A percentile compares a stretch with the other conserved stretches of the same genome.
Conservation (phyloP, 2,888 invertebrate genomes). For the Scaptodrosophila latifasciaeformis region DNA sequence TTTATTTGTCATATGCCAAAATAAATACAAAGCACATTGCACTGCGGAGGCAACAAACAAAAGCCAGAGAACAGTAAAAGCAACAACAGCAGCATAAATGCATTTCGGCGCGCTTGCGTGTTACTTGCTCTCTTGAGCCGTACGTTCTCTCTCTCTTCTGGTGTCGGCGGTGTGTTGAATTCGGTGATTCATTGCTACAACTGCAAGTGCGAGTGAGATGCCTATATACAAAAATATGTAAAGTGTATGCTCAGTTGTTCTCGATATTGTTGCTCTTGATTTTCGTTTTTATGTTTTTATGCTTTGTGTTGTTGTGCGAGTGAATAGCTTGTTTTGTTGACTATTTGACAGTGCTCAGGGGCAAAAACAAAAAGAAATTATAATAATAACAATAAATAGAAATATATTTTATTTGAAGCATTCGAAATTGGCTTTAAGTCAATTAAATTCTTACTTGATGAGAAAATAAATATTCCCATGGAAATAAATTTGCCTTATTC, state of each 20-base stretch:
- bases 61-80: constrained; percentile 5
- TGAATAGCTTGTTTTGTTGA: not conserved
- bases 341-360: too few relatives aligned
- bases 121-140: constrained; percentile 4
- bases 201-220: constrained; percentile 11
- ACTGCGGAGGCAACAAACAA: constrained; percentile 13
- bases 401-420: too few relatives aligned
- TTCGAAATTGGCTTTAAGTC: too few relatives aligned
- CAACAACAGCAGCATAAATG: constrained; percentile 37
- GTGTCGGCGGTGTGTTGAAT: not conserved
- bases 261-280: constrained; percentile 13
- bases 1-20: constrained; percentile 24
- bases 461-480: too few relatives aligned
- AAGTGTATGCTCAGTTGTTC: constrained; percentile 1
- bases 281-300: not conserved
- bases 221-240: constrained; percentile 3
- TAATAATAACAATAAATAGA: too few relatives aligned
- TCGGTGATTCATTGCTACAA: not conserved
- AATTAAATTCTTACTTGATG: too few relatives aligned
- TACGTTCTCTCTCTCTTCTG: not conserved
- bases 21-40: constrained; percentile 34
- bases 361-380: too few relatives aligned
- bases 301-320: not conserved
- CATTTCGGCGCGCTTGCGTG: constrained; percentile 55
- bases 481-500: too few relatives aligned